A percentile compares a stretch with the other conserved stretches of the same genome.
Evolutionary conservation across 2,888 invertebrate species (phyloP).

Genomic region (Trichogramma evanescens): DNA sequence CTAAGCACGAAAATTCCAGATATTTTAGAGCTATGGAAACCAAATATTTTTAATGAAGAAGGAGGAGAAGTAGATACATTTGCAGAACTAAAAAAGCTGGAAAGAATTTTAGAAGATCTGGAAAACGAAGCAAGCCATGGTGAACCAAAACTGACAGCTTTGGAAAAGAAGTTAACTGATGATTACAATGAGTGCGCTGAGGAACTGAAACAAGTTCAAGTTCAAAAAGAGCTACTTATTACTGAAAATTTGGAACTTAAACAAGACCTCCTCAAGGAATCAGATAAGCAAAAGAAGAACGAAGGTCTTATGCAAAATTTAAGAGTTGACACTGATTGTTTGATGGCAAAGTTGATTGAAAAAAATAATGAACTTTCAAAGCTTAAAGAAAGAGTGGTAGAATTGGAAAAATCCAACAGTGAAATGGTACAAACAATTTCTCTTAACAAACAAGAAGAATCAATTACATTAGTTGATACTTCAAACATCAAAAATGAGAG

Average conservation of each 20-base stretch:
- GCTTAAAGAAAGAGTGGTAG: constrained; percentile 48
- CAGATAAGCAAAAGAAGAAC: constrained; percentile 15
- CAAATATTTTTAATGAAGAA: constrained; percentile 9
- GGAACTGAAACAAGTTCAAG: constrained; percentile 9
- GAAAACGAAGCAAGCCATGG: constrained; percentile 5
- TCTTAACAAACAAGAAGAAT: background rate
- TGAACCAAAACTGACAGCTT: constrained; percentile 10
- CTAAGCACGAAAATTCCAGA: constrained; percentile 6
- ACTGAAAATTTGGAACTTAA: constrained; percentile 17
- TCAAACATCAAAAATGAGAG: constrained; percentile 12
- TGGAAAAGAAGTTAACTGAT: constrained; percentile 19
- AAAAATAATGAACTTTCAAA: constrained; percentile 43
- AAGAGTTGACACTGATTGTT: constrained; percentile 17
- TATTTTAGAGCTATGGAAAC: constrained; percentile 9
- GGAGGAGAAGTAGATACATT: constrained; percentile 1
- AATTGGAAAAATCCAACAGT: constrained; percentile 27
- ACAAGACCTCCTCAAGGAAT: constrained; percentile 9
- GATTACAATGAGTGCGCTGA: constrained; percentile 14
- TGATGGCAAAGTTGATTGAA: constrained; percentile 18
- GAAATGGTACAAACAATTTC: constrained; percentile 5
- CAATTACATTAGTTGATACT: background rate
- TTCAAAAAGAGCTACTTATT: constrained; percentile 14
- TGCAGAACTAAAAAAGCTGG: constrained; percentile 5
- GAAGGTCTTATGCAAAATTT: constrained; percentile 7
- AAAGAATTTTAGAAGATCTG: constrained; percentile 5